Evolutionary conservation across 2,797 vertebrate genomes (phyloP), one percentile per base, ranked within the genome.

Genomic region (Enteromius viviparus): DNA sequence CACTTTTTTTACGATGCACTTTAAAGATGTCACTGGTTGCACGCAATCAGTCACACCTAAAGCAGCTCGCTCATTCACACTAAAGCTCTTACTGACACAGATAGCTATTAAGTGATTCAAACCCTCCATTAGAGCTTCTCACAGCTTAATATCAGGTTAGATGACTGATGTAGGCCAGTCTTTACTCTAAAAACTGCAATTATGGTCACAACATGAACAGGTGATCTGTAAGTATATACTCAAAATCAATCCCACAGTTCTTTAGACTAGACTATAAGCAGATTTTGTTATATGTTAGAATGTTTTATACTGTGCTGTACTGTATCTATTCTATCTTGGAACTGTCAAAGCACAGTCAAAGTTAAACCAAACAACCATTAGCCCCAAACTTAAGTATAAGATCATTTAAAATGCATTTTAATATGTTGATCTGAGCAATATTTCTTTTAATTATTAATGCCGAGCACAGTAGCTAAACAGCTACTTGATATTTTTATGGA

Each of bases 61-160:
- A 47, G 51, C 9, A 12, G 49, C 40, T 77, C 26, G 34, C 40
- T 40, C 21, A 47, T 81, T 65, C 15, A 37, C 7, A 64, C 29
- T 45, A 72, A 60, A 60, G 40, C 68, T 42, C 15, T 81, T 64
- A 60, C n/a, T 76, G 17, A 68, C 72, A 82, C 21, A 71, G 29
- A 70, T 55, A 42, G 34, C 68, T 49, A 77, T 70, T 83, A 77
- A 70, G 55, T 17, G 71, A 83, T 37, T 83, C 65, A 83, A 76
- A 78, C 49, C 75, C 53, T 71, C 53, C 26, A 78, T 62, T 83
- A 37, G 51, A 62, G 49, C 51, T 71, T 77, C 45, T 65, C 45
- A 66, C 42, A 10, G n/a, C 51, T 76, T 58, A 70, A 62, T 60
- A 49, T 70, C 15, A 78, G 29, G 64, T 37, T 62, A 49, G 65